phyloP scores from a whole-genome alignment of 2,888 invertebrate genomes.

The Podabrus alpinus region DNA sequence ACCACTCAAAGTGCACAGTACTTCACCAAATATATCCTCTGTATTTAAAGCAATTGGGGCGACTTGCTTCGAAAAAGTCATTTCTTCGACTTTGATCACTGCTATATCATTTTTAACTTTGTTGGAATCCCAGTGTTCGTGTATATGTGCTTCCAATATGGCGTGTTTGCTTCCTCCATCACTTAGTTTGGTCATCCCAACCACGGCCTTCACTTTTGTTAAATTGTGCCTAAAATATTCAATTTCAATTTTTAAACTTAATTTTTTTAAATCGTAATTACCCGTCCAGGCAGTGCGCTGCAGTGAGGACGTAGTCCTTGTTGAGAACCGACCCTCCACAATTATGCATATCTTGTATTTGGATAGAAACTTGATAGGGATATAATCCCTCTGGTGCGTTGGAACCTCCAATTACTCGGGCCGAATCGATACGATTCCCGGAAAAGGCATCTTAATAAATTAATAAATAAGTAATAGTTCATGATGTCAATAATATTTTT shows the following conservation, averaged over 20 bases:
- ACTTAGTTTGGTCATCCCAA: neutral
- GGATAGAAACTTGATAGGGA: constrained; percentile 6
- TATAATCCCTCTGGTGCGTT: constrained; percentile 3
- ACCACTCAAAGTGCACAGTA: neutral
- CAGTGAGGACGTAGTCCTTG: constrained; percentile 40
- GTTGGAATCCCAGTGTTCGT: neutral
- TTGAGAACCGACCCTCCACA: constrained; percentile 32
- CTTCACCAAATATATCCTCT: neutral
- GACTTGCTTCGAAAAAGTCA: neutral
- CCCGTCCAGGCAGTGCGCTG: constrained; percentile 7
- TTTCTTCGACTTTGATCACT: neutral
- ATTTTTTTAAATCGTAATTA: neutral
- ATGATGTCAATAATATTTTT: neutral
- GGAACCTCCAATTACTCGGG: neutral
- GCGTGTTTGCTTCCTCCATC: neutral
- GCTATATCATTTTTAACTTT: neutral
- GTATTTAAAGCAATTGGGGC: neutral
- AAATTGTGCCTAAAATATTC: neutral
- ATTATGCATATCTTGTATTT: neutral
- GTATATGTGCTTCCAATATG: neutral
- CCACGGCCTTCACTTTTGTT: neutral
- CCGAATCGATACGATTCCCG: neutral
- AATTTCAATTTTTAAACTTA: neutral
- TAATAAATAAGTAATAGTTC: neutral
- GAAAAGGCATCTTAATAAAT: neutral